Conservation (phyloP, 1,140 invertebrate species). For the Heliconius hermathena region DNA sequence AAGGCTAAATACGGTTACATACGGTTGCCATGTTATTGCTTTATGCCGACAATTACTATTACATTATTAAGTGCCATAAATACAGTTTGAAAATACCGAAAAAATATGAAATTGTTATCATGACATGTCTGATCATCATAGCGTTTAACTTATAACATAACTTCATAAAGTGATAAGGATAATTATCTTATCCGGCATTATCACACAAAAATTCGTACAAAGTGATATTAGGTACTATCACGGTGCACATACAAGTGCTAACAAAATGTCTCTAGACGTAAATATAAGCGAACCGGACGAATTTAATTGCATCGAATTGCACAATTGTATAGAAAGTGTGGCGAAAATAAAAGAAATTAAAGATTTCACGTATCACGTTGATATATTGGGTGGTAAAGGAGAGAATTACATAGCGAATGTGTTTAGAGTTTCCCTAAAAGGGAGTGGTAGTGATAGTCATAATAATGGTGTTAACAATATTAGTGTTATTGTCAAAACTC, state of each 20-base stretch:
- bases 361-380: slow-evolving; percentile 69
- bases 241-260: slow-evolving; percentile 9
- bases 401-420: slow-evolving; percentile 70
- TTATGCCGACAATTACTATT: too few species aligned
- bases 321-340: slow-evolving; percentile 59
- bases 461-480: slow-evolving; percentile 47
- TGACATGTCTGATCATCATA: neutral
- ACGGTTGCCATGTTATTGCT: too few species aligned
- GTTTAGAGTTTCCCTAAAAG: slow-evolving; percentile 64
- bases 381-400: slow-evolving; percentile 63
- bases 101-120: neutral
- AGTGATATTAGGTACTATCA: slow-evolving; percentile 24
- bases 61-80: too few species aligned
- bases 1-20: too few species aligned
- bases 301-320: slow-evolving; percentile 69
- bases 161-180: neutral
- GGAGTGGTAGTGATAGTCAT: slow-evolving; percentile 15
- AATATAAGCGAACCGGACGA: slow-evolving; percentile 75
- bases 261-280: slow-evolving; percentile 72
- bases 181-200: slow-evolving; percentile 10
- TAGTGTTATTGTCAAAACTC: slow-evolving; percentile 70
- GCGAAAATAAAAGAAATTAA: slow-evolving; percentile 51
- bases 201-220: slow-evolving; percentile 2
- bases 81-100: too few species aligned
- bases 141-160: neutral